A percentile compares a stretch with the other conserved stretches of the same genome.
Conservation (phyloP, 2,888 invertebrate species). For the Oscheius myriophilus region DNA sequence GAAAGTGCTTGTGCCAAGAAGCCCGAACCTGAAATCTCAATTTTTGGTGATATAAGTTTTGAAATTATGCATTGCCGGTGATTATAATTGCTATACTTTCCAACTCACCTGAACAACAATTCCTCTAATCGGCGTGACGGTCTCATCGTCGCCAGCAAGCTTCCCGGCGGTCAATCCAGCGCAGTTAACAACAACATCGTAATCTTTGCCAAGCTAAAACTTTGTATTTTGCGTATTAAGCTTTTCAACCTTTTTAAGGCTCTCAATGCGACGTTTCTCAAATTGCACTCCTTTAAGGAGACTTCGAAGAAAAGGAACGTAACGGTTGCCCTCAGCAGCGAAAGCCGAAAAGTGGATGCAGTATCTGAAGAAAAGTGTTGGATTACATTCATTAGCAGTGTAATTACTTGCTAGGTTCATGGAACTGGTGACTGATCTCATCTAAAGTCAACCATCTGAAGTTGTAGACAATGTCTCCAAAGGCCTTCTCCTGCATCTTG, state of each 20-base stretch:
- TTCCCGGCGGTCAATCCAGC: slow-evolving; percentile 71
- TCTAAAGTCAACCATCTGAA: slow-evolving; percentile 62
- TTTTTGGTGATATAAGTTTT: too few relatives aligned
- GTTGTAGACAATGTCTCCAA: slow-evolving; percentile 65
- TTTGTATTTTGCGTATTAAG: neutral
- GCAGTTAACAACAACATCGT: slow-evolving; percentile 73
- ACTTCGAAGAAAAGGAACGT: slow-evolving; percentile 68
- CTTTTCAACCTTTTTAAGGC: slow-evolving; percentile 50
- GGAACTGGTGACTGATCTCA: slow-evolving; percentile 56
- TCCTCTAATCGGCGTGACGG: slow-evolving; percentile 49
- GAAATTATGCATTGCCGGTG: too few relatives aligned
- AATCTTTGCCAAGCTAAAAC: slow-evolving; percentile 59
- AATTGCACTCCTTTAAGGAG: slow-evolving; percentile 47
- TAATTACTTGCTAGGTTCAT: slow-evolving; percentile 55
- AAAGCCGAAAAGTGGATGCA: slow-evolving; percentile 67
- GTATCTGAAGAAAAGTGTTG: slow-evolving; percentile 37
- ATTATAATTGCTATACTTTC: too few relatives aligned
- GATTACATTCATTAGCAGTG: neutral
- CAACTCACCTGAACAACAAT: slow-evolving; percentile 75
- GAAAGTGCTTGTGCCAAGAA: slow-evolving; percentile 87
- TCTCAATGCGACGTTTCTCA: slow-evolving; percentile 39
- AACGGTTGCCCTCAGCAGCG: slow-evolving; percentile 65
- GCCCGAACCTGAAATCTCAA: too few relatives aligned
- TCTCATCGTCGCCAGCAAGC: slow-evolving; percentile 70
- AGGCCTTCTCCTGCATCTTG: slow-evolving; percentile 55